phyloP scores from a whole-genome alignment of 2,113 vertebrate species.

The Nerophis ophidion region DNA sequence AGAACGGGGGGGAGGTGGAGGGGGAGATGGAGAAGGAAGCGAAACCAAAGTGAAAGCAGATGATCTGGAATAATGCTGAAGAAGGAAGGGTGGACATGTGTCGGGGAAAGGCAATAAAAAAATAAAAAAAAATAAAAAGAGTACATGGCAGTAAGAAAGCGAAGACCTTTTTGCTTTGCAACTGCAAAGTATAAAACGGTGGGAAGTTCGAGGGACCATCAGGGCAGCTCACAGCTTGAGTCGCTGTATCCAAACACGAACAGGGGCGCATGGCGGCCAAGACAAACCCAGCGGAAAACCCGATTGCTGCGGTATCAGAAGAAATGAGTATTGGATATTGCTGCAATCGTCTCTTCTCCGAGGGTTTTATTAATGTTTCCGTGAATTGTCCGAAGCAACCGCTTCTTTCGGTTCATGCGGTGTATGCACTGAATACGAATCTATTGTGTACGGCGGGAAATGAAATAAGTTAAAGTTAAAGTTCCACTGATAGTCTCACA shows the following conservation, averaged over 20 bases:
- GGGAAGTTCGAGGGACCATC: slow-evolving; percentile 30
- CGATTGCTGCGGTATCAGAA: slow-evolving; percentile 11
- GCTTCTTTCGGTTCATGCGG: background rate
- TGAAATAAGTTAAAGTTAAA: too few relatives aligned
- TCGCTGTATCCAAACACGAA: slow-evolving; percentile 45
- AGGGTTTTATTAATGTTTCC: slow-evolving; percentile 20
- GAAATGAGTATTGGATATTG: slow-evolving; percentile 4
- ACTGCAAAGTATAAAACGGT: slow-evolving; percentile 41
- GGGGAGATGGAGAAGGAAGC: slow-evolving; percentile 21
- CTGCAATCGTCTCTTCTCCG: slow-evolving; percentile 20
- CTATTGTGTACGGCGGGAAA: background rate
- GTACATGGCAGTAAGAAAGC: slow-evolving; percentile 38
- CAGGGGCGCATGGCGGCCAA: slow-evolving; percentile 40
- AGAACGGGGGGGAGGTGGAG: background rate
- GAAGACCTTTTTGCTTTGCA: slow-evolving; percentile 25
- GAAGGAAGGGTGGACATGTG: slow-evolving; percentile 35
- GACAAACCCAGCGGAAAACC: slow-evolving; percentile 42
- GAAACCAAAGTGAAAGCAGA: slow-evolving; percentile 21
- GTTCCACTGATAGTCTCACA: too few relatives aligned
- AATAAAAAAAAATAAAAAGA: slow-evolving; percentile 14
- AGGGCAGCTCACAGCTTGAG: slow-evolving; percentile 43
- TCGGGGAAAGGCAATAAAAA: slow-evolving; percentile 24
- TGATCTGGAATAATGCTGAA: slow-evolving; percentile 17
- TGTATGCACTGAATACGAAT: background rate
- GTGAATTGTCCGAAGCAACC: background rate